Percentiles rank a stretch among this genome's conserved stretches.
Evolutionary conservation across 2,888 invertebrate species (phyloP).

Genomic region (Drosophila koepferae): DNA sequence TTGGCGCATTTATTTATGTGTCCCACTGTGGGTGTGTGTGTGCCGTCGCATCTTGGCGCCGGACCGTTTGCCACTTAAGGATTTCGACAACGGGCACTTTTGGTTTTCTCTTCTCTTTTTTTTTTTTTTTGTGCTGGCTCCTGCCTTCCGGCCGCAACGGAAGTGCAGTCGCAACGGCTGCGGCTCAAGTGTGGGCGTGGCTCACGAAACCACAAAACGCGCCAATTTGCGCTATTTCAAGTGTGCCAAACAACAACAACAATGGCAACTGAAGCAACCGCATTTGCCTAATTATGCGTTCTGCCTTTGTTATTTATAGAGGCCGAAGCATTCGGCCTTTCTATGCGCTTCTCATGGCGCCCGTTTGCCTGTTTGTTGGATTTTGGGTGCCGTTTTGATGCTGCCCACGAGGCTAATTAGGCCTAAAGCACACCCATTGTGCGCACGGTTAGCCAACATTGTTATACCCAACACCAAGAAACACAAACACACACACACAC

Average conservation of each 20-base stretch:
- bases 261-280: constrained; percentile 24
- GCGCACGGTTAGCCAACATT: constrained; percentile 56
- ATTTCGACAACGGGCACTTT: constrained; percentile 26
- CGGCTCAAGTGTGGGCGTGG: constrained; percentile 41
- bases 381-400: constrained; percentile 37
- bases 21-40: constrained; percentile 60
- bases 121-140: constrained; percentile 27
- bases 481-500: background rate
- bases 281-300: constrained; percentile 78
- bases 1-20: constrained; percentile 74
- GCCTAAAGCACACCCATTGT: constrained; percentile 72
- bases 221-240: constrained; percentile 77
- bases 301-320: constrained; percentile 53
- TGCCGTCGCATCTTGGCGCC: constrained; percentile 22
- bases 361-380: constrained; percentile 19
- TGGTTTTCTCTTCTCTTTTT: background rate
- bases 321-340: constrained; percentile 30
- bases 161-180: constrained; percentile 45
- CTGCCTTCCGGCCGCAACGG: constrained; percentile 43
- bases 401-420: constrained; percentile 77
- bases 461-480: constrained; percentile 38
- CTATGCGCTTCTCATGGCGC: constrained; percentile 15
- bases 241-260: constrained; percentile 49
- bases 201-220: constrained; percentile 35
- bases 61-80: constrained; percentile 29